Evolutionary conservation across 2,888 invertebrate genomes (phyloP).

Genomic region (Lasioglossum calceatum): DNA sequence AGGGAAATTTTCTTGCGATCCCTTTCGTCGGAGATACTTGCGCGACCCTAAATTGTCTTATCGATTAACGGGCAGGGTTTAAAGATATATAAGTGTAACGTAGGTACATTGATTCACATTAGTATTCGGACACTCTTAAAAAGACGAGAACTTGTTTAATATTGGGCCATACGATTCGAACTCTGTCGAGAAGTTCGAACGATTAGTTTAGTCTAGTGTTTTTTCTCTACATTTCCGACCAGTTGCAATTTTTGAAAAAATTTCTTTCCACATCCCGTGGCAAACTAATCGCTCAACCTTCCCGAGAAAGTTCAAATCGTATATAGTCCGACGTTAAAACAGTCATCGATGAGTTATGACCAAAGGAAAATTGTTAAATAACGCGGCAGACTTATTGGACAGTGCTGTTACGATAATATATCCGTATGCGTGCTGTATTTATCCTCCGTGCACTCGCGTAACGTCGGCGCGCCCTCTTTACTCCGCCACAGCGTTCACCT

Average conservation of each 20-base stretch:
- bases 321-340: too few species aligned
- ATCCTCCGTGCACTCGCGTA: constrained; percentile 53
- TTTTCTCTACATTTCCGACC: too few species aligned
- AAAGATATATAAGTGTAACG: not conserved
- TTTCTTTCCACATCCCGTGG: too few species aligned
- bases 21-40: not conserved
- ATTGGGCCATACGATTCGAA: too few species aligned
- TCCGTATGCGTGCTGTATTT: constrained; percentile 28
- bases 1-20: not conserved
- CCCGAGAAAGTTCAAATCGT: too few species aligned
- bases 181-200: too few species aligned
- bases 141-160: too few species aligned
- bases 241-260: too few species aligned
- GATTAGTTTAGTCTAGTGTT: too few species aligned
- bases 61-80: not conserved
- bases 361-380: not conserved
- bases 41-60: not conserved
- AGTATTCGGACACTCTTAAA: too few species aligned
- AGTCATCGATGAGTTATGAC: too few species aligned
- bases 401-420: constrained; percentile 30
- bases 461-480: constrained; percentile 51
- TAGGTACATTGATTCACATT: not conserved
- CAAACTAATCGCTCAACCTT: too few species aligned
- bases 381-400: constrained; percentile 9
- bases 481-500: constrained; percentile 75